Conservation (phyloP, 2,113 vertebrate species). For the Dicrurus megarhynchus region DNA sequence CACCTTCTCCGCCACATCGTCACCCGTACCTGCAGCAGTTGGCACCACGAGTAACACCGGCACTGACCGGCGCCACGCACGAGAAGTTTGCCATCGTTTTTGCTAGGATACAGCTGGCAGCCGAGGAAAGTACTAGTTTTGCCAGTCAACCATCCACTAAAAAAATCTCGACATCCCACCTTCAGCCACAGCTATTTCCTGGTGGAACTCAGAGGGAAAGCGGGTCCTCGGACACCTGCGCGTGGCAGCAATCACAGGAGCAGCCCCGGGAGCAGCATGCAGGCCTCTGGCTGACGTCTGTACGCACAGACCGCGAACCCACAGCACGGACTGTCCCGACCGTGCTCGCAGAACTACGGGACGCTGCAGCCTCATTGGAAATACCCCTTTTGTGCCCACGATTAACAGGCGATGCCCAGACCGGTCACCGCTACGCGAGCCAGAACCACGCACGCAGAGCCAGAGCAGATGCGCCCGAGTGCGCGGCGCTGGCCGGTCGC, state of each 20-base stretch:
- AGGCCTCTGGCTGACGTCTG: background rate
- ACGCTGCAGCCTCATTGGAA: fast-evolving
- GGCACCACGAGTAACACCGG: background rate
- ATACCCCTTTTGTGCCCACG: fast-evolving
- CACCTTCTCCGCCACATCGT: background rate
- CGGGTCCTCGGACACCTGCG: background rate
- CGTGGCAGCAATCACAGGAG: background rate
- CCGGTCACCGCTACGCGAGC: fast-evolving
- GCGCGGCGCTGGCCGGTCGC: fast-evolving
- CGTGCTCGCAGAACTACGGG: fast-evolving
- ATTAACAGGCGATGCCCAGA: fast-evolving
- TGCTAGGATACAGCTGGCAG: background rate
- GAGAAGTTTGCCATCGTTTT: background rate
- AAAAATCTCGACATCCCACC: background rate
- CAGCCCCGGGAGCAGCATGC: background rate
- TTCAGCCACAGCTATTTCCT: background rate
- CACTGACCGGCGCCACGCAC: fast-evolving
- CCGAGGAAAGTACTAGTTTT: background rate
- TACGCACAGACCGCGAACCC: background rate
- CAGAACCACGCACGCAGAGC: fast-evolving
- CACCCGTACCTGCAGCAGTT: background rate
- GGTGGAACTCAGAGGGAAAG: background rate
- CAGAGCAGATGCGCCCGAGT: fast-evolving
- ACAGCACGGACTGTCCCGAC: background rate
- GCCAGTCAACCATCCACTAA: background rate